Evolutionary conservation across 1,140 invertebrate genomes (phyloP), one percentile per base, ranked within the genome.

Genomic region (Drosophila santomea): DNA sequence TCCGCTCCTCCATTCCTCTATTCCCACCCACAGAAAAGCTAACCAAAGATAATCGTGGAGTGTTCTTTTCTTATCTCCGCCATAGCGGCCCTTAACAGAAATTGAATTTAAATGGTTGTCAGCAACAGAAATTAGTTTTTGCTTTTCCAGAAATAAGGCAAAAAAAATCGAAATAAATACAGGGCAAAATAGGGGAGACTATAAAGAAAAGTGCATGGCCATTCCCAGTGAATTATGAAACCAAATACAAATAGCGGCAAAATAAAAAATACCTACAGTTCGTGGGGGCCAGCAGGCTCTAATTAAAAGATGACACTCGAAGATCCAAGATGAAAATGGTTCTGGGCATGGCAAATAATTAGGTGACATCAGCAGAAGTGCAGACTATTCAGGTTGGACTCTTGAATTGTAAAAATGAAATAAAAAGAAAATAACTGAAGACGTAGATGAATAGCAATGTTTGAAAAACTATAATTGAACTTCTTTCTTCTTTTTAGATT

Each of bases 31-130:
- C 38, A 17, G 17, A 39, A 57, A 51, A n/a, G 23, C 45, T 32
- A 4, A 43, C n/a, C 43, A 35, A 15, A 62, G 75, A 79, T 79
- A 79, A 78, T 74, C 75, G 45, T 44, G 39, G 68, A 52, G 51
- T 56, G 20, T 47, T 44, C 39, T 41, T 36, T 55, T 47, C 51
- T 67, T 64, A 35, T 67, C 17, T 44, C 48, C 38, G 48, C 45
- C 28, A 44, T 12, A 45, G 32, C 32, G 59, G 41, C 61, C 41
- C 51, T 57, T 50, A 50, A 59, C 36, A 78, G 73, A 83, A 83
- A 83, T 83, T 83, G 80, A 83, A 83, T 83, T 83, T 83, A 83
- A 83, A 83, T 83, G 80, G 74, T 75, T 83, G 80, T 83, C 80
- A 83, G 80, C 80, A 83, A 71, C 80, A 83, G 80, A 83, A 83